Conservation (phyloP, 2,113 vertebrate species). For the Cnemophilus loriae region DNA sequence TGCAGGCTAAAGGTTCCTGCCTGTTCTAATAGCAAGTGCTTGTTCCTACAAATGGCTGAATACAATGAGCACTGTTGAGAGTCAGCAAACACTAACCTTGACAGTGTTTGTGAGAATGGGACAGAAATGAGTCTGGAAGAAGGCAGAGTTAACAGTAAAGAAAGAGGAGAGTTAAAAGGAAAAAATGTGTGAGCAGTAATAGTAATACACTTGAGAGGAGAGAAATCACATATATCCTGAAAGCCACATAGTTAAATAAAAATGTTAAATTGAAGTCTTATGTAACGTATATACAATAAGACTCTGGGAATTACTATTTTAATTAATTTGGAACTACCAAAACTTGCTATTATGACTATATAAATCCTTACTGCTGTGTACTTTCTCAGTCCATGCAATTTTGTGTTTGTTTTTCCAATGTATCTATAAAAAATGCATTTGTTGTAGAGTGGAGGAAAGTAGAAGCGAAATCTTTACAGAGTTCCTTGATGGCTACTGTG, state of each 20-base stretch:
- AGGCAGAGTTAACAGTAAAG: neutral
- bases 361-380: neutral
- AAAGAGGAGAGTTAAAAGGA: neutral
- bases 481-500: neutral
- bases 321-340: neutral
- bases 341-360: neutral
- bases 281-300: neutral
- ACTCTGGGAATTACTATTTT: neutral
- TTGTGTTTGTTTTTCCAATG: neutral
- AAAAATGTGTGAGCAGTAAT: neutral
- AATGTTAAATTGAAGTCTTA: neutral
- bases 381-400: neutral
- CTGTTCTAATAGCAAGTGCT: neutral
- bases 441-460: neutral
- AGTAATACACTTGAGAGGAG: neutral
- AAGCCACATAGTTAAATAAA: neutral
- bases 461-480: neutral
- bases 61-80: neutral
- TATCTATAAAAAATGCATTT: neutral
- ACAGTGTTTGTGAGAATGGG: neutral
- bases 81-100: slow-evolving; percentile 5
- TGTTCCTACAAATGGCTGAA: neutral
- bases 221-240: neutral
- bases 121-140: neutral
- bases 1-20: neutral